phyloP scores from a whole-genome alignment of 2,113 vertebrate genomes.

The Aspidoscelis tigris region DNA sequence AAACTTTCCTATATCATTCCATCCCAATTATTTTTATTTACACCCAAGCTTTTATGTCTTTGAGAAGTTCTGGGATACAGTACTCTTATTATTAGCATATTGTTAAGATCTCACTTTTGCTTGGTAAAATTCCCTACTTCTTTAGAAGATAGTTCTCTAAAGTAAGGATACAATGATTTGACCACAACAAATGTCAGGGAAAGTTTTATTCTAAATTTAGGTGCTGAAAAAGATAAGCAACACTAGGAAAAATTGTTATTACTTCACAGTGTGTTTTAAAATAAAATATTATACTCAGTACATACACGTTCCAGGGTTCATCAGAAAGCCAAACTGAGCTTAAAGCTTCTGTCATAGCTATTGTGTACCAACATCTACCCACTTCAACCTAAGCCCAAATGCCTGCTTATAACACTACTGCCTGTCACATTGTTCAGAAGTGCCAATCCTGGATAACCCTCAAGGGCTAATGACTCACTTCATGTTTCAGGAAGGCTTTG shows the following conservation, averaged over 20 bases:
- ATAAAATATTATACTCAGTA: background rate
- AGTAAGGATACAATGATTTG: conserved; percentile 47
- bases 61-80: conserved; percentile 14
- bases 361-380: background rate
- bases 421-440: no score
- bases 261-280: no score
- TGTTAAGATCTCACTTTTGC: conserved; percentile 19
- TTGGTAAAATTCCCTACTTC: conserved; percentile 41
- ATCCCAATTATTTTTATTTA: background rate
- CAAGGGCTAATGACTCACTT: no score
- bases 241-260: background rate
- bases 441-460: no score
- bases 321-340: no score
- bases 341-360: background rate
- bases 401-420: no score
- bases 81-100: conserved; percentile 26
- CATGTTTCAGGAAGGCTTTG: no score
- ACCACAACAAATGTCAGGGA: conserved; percentile 10
- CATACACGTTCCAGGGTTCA: no score
- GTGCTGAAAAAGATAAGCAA: background rate
- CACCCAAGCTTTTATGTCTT: background rate
- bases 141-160: background rate
- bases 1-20: background rate
- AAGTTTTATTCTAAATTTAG: conserved; percentile 21
- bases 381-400: conserved; percentile 5